Evolutionary conservation across 1,140 invertebrate genomes (phyloP).

Genomic region (Meteorus sp.): DNA sequence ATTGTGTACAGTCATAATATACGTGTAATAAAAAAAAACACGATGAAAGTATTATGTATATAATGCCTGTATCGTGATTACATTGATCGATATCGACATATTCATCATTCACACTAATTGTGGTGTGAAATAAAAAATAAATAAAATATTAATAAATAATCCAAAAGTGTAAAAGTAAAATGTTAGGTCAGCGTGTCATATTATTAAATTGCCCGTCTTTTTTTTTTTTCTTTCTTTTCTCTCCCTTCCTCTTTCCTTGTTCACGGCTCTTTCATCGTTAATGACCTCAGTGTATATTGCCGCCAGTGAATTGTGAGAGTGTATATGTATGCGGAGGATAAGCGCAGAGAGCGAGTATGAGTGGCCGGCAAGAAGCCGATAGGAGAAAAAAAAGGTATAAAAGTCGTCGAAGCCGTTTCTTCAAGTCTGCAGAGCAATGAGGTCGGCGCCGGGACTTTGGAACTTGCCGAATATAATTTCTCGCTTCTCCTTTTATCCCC

Average conservation of each 20-base stretch:
- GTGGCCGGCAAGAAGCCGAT: neutral
- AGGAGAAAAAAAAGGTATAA: slow-evolving; percentile 12
- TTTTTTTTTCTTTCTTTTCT: neutral
- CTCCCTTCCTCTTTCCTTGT: neutral
- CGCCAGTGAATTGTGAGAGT: too few relatives aligned
- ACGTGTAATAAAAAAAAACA: neutral
- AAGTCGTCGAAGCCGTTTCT: neutral
- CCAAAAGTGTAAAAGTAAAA: neutral
- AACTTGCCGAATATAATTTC: slow-evolving; percentile 17
- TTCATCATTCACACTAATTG: neutral
- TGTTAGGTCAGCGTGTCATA: slow-evolving; percentile 3
- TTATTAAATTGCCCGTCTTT: slow-evolving; percentile 2
- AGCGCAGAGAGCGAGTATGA: neutral
- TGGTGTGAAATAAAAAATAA: neutral
- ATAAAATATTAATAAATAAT: neutral
- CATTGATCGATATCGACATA: neutral
- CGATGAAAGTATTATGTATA: neutral
- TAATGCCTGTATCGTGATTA: neutral
- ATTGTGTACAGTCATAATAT: neutral
- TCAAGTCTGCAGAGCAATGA: slow-evolving; percentile 1
- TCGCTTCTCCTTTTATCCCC: too few relatives aligned
- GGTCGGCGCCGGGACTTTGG: slow-evolving; percentile 18
- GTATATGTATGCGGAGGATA: neutral
- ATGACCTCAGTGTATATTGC: slow-evolving; percentile 23
- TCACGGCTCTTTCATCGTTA: slow-evolving; percentile 1